Base-by-base conservation (phyloP, 2,888 invertebrate genomes). In the Endomychus coccineus region DNA sequence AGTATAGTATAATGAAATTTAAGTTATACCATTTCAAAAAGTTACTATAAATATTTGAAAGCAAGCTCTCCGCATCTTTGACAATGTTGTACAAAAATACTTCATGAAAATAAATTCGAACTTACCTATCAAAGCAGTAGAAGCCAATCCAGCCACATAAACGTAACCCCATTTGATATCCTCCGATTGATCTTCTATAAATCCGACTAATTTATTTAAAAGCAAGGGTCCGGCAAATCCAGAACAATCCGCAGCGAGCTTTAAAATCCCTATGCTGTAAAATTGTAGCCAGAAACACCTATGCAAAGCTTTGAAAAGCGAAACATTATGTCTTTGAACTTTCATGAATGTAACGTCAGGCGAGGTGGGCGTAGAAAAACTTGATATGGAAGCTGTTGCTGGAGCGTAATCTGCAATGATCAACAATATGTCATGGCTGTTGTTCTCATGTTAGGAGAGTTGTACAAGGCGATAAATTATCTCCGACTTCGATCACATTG, bases 201-300 rank as follows among this genome's bases (percentile, higher is more conserved):
- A 90, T 14, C 71, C 69, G 2, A 97, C 79, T 16, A 97, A 69
- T 54, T 72, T 77, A 57, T 89, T 90, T 1, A 97, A 71, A 17
- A 97, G 68, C 40, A 97, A 65, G 0, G 97, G 97, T 0, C 90
- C 90, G 12, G 83, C 83, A 68, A 97, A 97, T 1, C 83, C 83
- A 2, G 84, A 71, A 54, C 77, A 74, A 59, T 97, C 96, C 0
- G 87, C 80, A 3, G 83, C 58, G 25, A 97, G 72, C 63, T 89
- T 87, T 7, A 92, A 64, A 36, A 89, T 56, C 17, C 91, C 94
- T 51, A 94, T 78, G 24, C 78, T 74, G 58, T 90, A 90, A 68
- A 90, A 92, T 57, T 87, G 80, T 35, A 76, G 57, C 25, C 87
- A 88, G 59, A 88, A 90, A 51, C 80, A 79, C 39, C 69, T 70